These are phyloP conservation scores for Candidula unifasciata DNA, from an alignment of 2,888 invertebrate genomes.

Conservation along the genomic window DNA sequence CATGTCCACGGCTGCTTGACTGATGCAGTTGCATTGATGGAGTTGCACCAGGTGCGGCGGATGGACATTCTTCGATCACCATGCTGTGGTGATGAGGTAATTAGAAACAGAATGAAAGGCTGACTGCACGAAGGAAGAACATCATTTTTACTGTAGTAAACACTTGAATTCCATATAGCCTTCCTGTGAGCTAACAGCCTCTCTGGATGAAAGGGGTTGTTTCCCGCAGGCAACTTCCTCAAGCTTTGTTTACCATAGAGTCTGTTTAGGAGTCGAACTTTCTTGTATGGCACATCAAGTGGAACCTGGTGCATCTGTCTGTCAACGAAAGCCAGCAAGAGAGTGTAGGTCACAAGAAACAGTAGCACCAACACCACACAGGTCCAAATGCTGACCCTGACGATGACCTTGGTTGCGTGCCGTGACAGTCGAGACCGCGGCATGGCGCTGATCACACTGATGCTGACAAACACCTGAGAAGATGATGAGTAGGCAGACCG, in stretches of 20 bases:
- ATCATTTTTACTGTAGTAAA: conserved; percentile 53
- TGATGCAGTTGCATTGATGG: conserved; percentile 50
- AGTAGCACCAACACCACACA: conserved; percentile 62
- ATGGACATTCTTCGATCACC: conserved; percentile 63
- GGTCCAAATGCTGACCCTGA: conserved; percentile 67
- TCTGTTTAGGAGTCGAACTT: conserved; percentile 17
- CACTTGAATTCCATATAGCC: conserved; percentile 61
- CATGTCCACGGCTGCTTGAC: conserved; percentile 65
- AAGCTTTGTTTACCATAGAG: not conserved
- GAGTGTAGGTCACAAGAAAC: conserved; percentile 66
- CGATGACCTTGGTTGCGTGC: conserved; percentile 60
- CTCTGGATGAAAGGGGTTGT: not conserved
- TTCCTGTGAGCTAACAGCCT: conserved; percentile 54
- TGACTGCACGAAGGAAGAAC: conserved; percentile 45
- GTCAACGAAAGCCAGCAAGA: conserved; percentile 63
- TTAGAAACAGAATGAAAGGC: conserved; percentile 58
- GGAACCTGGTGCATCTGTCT: conserved; percentile 32
- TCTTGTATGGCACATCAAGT: conserved; percentile 9
- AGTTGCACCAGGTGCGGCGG: conserved; percentile 68
- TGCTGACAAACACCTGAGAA: conserved; percentile 39
- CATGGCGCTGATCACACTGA: conserved; percentile 59
- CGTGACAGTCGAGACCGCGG: conserved; percentile 56
- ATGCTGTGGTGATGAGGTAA: conserved; percentile 67
- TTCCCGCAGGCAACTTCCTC: no score
- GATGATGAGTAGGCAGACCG: not conserved